Evolutionary conservation across 2,797 vertebrate genomes (phyloP).

Genomic region (Enteromius viviparus): DNA sequence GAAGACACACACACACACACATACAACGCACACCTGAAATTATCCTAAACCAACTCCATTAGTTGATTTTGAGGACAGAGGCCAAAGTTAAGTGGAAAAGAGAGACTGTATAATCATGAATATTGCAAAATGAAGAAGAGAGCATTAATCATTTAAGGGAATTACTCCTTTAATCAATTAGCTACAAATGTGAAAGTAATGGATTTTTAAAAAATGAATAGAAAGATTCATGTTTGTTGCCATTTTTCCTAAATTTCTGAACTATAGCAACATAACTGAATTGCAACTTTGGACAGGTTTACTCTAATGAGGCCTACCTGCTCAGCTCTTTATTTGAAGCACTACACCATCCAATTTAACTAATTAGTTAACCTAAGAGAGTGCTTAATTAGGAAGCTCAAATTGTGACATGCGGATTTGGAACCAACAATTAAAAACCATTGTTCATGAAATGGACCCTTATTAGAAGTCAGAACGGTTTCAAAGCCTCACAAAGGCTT

Average conservation of each 20-base stretch:
- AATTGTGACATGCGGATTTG: constrained; percentile 44
- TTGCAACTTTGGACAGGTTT: not conserved
- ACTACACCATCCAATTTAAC: constrained; percentile 46
- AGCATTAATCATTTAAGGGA: not conserved
- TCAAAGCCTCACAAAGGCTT: not conserved
- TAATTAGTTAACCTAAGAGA: constrained; percentile 48
- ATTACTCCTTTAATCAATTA: not conserved
- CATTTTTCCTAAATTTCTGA: not conserved
- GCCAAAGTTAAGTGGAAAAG: not conserved
- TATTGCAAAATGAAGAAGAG: not conserved
- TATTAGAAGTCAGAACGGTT: constrained; percentile 1
- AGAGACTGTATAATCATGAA: not conserved
- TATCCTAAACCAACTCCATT: constrained; percentile 15
- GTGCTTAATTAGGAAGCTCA: constrained; percentile 46
- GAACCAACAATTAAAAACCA: constrained; percentile 20
- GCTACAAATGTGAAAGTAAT: not conserved
- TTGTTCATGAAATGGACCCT: not conserved
- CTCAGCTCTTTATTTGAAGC: constrained; percentile 28
- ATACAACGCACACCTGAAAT: not conserved
- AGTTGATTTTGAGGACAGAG: not conserved
- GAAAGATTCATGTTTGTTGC: not conserved
- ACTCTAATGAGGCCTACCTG: not conserved
- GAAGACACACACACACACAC: constrained; percentile 14
- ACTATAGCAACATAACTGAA: constrained; percentile 6
- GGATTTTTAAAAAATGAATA: not conserved